Evolutionary conservation across 2,888 invertebrate species (phyloP), one percentile per base, ranked within the genome.

Genomic region (Folsomia manolachei): DNA sequence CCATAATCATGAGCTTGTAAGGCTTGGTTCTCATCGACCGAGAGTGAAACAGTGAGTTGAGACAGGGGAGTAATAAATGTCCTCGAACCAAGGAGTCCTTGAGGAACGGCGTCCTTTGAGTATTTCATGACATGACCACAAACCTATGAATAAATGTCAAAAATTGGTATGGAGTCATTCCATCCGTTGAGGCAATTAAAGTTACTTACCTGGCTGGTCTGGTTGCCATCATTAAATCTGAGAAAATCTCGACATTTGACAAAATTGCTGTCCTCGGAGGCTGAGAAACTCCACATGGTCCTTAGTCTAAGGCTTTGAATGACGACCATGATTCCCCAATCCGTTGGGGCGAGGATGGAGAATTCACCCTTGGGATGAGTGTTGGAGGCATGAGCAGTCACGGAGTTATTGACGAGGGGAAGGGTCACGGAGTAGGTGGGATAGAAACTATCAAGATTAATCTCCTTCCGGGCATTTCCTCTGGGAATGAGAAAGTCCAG

Each of bases 91-190:
- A 74, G 61, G 0, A 77, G 71, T 39, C 71, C 70, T 4, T 65
- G 39, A 1, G 77, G 77, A 39, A 19, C 26, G 0, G 71, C 70
- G 39, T 77, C 77, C 26, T 70, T 73, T 7, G 74, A 73, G 60
- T 75, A 77, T 68, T 73, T 73, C 18, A 73, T 52, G 1, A 77
- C 77, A 27, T 71, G 69, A 1, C 77, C 77, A 64, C 77, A 77
- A 1, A 73, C 71, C 27, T 76, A 56, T 14, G 11, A 7, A 56
- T 56, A 56, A 56, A 7, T 14, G 19, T 56, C n/a, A 56, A 56
- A n/a, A 56, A 56, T 56, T 19, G 7, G 56, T 19, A 56, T 56
- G 39, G 39, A 39, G 39, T 39, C 7, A 39, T 39, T 39, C 39
- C 14, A 4, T 39, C 39, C 39, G 14, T 39, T 39, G 39, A 56